Conservation (phyloP, 2,797 vertebrate species). For the Crenichthys baileyi region DNA sequence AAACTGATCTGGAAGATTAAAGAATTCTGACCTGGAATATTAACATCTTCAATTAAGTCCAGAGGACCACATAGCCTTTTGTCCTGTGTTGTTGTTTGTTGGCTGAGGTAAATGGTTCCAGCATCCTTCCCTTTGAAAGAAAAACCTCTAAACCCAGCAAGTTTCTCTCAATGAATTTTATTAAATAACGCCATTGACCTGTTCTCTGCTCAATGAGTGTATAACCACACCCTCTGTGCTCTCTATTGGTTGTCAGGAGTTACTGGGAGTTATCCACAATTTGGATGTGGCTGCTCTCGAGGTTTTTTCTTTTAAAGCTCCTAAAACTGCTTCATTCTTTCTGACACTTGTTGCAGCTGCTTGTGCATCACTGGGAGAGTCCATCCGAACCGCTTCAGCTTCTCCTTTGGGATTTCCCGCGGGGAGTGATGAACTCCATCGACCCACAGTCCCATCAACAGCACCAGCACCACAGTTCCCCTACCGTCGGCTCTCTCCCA, state of each 20-base stretch:
- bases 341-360: conserved; percentile 71
- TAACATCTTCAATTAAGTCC: neutral
- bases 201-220: conserved; percentile 25
- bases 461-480: conserved; percentile 65
- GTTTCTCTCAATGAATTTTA: conserved; percentile 25
- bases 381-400: conserved; percentile 43
- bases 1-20: too few species aligned
- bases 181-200: conserved; percentile 27
- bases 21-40: neutral
- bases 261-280: conserved; percentile 3
- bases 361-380: conserved; percentile 32
- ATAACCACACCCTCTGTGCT: conserved; percentile 62
- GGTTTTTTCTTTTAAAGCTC: conserved; percentile 60
- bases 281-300: conserved; percentile 46
- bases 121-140: conserved; percentile 3
- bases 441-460: conserved; percentile 81
- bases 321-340: conserved; percentile 37
- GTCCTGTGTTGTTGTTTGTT: conserved; percentile 1
- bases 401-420: conserved; percentile 57
- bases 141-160: conserved; percentile 11
- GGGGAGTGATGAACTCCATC: conserved; percentile 86
- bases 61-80: neutral
- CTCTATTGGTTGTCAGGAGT: conserved; percentile 65
- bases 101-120: conserved; percentile 12
- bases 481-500: conserved; percentile 79